Evolutionary conservation across 2,113 vertebrate species (phyloP).

Genomic region (cattle (Bos taurus)): ARS-UCD2.0 NC_037343.1:1901001-1901500

Average conservation of each 20-base stretch:
- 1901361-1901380: conserved; percentile 79
- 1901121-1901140: conserved; percentile 87
- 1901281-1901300: conserved; percentile 95
- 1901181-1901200: neutral
- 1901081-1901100: conserved; percentile 76
- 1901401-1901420: neutral
- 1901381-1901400: neutral
- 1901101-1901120: conserved; percentile 86
- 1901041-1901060: conserved; percentile 77
- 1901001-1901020: conserved; percentile 27
- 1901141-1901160: accelerated
- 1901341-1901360: conserved; percentile 87
- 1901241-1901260: neutral
- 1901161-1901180: neutral
- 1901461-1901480: neutral
- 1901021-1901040: conserved; percentile 81
- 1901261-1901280: conserved; percentile 83
- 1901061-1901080: conserved; percentile 74
- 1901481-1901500: neutral
- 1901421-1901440: neutral
- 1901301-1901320: conserved; percentile 93
- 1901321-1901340: conserved; percentile 85
- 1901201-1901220: accelerated
- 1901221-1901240: neutral
- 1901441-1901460: neutral